These are phyloP conservation scores for Tarsius wallacei DNA, from an alignment of 2,797 vertebrate species.

Conservation along the genomic window DNA sequence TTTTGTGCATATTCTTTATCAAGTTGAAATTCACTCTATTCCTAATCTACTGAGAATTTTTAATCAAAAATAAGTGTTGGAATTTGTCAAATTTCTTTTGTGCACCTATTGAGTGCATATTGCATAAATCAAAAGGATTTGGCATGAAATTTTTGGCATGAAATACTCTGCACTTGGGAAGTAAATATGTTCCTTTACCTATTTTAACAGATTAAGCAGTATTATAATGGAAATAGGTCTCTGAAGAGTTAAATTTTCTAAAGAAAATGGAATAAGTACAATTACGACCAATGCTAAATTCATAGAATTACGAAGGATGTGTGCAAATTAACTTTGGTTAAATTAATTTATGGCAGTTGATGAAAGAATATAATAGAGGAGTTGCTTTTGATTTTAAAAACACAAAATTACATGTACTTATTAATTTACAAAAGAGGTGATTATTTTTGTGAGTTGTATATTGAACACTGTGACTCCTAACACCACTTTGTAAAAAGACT, in stretches of 20 bases:
- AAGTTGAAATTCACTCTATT: neutral
- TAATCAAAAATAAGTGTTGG: neutral
- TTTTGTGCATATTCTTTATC: neutral
- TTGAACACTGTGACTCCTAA: constrained; percentile 38
- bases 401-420: constrained; percentile 1
- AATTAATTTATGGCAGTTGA: constrained; percentile 58
- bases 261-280: constrained; percentile 68
- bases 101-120: neutral
- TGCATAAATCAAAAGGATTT: constrained; percentile 45
- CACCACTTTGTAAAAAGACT: constrained; percentile 7
- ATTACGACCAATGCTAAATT: constrained; percentile 11
- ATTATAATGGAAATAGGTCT: neutral
- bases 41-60: neutral
- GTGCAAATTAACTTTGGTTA: constrained; percentile 69
- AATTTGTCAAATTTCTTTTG: neutral
- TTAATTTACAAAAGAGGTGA: constrained; percentile 63
- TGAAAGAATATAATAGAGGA: constrained; percentile 9
- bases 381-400: constrained; percentile 1
- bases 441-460: constrained; percentile 34
- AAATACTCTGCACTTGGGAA: constrained; percentile 2
- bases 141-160: constrained; percentile 21
- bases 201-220: constrained; percentile 34
- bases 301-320: neutral
- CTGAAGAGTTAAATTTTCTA: constrained; percentile 64
- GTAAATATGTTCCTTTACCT: neutral